Evolutionary conservation across 2,797 vertebrate genomes (phyloP), one percentile per base, ranked within the genome.

Genomic region (Microhierax caerulescens): DNA sequence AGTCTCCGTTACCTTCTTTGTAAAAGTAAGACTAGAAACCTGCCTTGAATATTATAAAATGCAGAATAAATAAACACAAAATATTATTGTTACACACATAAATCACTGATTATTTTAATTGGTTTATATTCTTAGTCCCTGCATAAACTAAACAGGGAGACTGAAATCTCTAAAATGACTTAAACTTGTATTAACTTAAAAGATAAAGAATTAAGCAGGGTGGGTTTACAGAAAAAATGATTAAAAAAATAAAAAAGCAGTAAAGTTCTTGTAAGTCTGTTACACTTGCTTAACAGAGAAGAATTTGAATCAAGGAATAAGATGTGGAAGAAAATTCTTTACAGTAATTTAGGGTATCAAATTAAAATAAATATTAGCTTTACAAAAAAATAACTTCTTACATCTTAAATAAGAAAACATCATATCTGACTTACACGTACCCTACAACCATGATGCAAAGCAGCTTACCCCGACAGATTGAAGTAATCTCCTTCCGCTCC

Each of bases 371-470:
- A n/a, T 32, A 41, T 11, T 1, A 61, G 10, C 11, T 14, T 25
- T 2, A 30, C 28, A 47, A 36, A 37, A 30, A 56, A 20, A n/a
- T n/a, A n/a, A 1, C 3, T 50, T 69, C 11, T 36, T 27, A n/a
- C 1, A 7, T 12, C 7, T 50, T 60, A 78, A 73, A n/a, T 41
- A 60, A 56, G 15, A 50, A 65, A 27, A 8, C 2, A 23, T 3
- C 9, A 18, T 7, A 54, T 43, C 19, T 80, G 10, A 32, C 4
- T 43, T 20, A n/a, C 11, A 28, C 1, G 0, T 8, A 45, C 3
- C 5, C 21, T 75, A 22, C 11, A 32, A 41, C 9, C 10, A 18
- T 57, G 27, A 48, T 23, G 19, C 80, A 68, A 9, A 34, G 23
- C 34, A 68, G 6, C 28, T 87, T 72, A 68, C 4, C 16, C 27